These are phyloP conservation scores for Temnothorax unifasciatus DNA, from an alignment of 2,888 invertebrate species.

Conservation along the genomic window DNA sequence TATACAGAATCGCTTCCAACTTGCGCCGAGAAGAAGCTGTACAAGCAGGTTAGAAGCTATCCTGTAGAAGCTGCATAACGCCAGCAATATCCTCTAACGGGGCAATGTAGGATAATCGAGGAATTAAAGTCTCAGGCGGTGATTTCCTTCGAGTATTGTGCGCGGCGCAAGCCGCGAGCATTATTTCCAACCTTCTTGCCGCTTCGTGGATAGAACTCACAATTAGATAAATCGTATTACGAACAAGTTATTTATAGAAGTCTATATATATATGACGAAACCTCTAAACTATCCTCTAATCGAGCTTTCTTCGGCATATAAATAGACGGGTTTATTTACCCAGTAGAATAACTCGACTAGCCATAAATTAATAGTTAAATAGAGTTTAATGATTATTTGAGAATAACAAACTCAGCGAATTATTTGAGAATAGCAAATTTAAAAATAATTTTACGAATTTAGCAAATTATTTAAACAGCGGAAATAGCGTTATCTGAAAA, in stretches of 20 bases:
- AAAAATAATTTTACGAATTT: neutral
- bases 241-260: conserved; percentile 21
- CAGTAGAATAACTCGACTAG: neutral
- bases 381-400: neutral
- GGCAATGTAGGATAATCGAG: conserved; percentile 84
- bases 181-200: conserved; percentile 58
- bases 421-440: neutral
- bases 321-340: neutral
- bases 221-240: conserved; percentile 39
- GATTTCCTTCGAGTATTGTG: conserved; percentile 77
- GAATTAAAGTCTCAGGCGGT: conserved; percentile 84
- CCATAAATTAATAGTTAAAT: neutral
- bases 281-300: neutral
- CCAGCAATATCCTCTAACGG: conserved; percentile 82
- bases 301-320: neutral
- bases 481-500: neutral
- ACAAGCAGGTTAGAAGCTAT: conserved; percentile 43
- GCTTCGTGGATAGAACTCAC: conserved; percentile 17
- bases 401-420: neutral
- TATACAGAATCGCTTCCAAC: neutral
- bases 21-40: conserved; percentile 32
- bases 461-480: neutral
- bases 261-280: neutral
- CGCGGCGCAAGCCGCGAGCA: conserved; percentile 31
- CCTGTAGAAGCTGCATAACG: conserved; percentile 54